phyloP scores from a whole-genome alignment of 2,113 vertebrate genomes.

The Chascanopsetta lugubris region DNA sequence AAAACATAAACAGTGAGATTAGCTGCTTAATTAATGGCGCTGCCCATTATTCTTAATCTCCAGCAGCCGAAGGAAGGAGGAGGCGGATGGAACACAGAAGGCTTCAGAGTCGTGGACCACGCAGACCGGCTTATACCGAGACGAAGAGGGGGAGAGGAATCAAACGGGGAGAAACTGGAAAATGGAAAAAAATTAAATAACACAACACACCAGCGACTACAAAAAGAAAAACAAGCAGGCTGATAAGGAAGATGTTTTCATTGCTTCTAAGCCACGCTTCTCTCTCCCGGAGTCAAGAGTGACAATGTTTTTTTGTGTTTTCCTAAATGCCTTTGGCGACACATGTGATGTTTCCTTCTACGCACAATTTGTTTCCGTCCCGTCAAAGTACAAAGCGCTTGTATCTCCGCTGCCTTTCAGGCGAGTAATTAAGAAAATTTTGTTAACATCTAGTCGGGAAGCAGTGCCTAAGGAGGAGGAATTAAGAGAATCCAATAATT shows the following conservation, averaged over 20 bases:
- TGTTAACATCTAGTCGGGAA: constrained; percentile 64
- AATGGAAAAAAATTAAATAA: constrained; percentile 67
- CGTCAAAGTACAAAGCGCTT: constrained; percentile 56
- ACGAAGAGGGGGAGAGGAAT: constrained; percentile 53
- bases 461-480: constrained; percentile 11
- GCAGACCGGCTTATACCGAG: constrained; percentile 57
- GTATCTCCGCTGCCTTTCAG: constrained; percentile 43
- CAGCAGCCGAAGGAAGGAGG: constrained; percentile 44
- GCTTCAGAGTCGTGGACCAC: constrained; percentile 67
- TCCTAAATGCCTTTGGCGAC: constrained; percentile 64
- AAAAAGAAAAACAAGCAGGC: constrained; percentile 61
- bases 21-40: constrained; percentile 75
- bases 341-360: constrained; percentile 61
- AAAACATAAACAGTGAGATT: constrained; percentile 74
- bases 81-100: constrained; percentile 65
- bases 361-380: constrained; percentile 51
- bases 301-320: constrained; percentile 54
- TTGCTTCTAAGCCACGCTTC: constrained; percentile 55
- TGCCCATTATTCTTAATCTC: constrained; percentile 79
- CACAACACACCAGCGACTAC: constrained; percentile 59
- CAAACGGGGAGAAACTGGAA: constrained; percentile 63
- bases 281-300: constrained; percentile 39
- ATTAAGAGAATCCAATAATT: constrained; percentile 44
- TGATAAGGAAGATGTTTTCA: constrained; percentile 74
- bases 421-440: constrained; percentile 66